Conservation (phyloP, 2,888 invertebrate genomes). For the Polietes domitor region DNA sequence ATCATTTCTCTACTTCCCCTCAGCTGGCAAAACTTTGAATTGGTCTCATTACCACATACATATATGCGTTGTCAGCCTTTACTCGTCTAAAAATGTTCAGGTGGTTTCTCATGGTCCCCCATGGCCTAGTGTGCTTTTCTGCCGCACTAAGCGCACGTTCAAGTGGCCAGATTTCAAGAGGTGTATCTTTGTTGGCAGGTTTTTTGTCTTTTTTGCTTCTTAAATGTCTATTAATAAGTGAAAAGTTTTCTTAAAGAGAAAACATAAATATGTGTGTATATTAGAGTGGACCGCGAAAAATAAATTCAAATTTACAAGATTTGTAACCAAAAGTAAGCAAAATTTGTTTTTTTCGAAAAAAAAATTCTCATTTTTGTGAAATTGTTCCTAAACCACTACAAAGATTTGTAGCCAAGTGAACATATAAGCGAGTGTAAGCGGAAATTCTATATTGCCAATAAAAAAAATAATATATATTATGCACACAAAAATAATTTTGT, state of each 20-base stretch:
- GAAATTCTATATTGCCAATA: too few relatives aligned
- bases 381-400: too few relatives aligned
- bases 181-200: background rate
- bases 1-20: too few relatives aligned
- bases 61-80: background rate
- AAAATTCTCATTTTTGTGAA: too few relatives aligned
- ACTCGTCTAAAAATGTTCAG: background rate
- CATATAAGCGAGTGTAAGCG: too few relatives aligned
- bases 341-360: too few relatives aligned
- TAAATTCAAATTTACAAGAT: too few relatives aligned
- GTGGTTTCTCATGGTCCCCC: background rate
- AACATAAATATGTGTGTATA: background rate
- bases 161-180: background rate
- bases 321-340: too few relatives aligned
- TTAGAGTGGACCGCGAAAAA: too few relatives aligned
- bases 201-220: background rate
- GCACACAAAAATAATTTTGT: too few relatives aligned
- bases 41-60: background rate
- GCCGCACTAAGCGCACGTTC: background rate
- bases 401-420: too few relatives aligned
- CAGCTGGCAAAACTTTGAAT: background rate
- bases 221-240: background rate
- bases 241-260: background rate
- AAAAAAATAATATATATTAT: too few relatives aligned
- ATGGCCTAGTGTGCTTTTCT: background rate